Evolutionary conservation across 2,113 vertebrate genomes (phyloP).

Genomic region (Sapayoa aenigma): DNA sequence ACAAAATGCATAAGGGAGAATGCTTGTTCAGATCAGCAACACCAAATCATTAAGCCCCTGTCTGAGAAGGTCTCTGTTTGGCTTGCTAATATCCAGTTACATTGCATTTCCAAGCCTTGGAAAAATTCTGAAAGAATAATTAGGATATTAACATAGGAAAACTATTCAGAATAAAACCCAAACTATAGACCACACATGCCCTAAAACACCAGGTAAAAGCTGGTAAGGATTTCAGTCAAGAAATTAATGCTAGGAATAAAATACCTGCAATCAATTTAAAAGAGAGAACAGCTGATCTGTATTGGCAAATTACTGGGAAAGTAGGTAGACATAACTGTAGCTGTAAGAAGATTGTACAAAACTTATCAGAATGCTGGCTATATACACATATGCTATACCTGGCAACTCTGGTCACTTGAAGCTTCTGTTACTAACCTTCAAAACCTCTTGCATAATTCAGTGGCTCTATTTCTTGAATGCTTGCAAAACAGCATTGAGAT

Average conservation of each 20-base stretch:
- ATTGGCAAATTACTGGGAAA: neutral
- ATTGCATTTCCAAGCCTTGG: neutral
- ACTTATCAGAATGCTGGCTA: neutral
- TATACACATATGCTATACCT: neutral
- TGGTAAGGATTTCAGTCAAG: neutral
- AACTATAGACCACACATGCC: neutral
- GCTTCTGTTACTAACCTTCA: neutral
- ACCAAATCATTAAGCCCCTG: neutral
- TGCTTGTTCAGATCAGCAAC: neutral
- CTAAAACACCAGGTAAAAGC: neutral
- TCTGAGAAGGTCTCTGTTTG: neutral
- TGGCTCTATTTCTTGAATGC: neutral
- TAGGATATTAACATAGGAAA: neutral
- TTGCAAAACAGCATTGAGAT: neutral
- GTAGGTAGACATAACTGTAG: neutral
- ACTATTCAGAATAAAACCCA: neutral
- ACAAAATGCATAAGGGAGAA: neutral
- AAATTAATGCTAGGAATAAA: neutral
- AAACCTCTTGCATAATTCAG: neutral
- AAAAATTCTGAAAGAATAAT: neutral
- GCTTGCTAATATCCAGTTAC: neutral
- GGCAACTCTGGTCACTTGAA: neutral
- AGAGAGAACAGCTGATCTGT: neutral
- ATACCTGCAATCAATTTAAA: neutral
- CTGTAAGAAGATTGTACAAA: neutral